These are phyloP conservation scores for Acrobeloides nanus DNA, from an alignment of 2,888 invertebrate species.

Conservation along the genomic window DNA sequence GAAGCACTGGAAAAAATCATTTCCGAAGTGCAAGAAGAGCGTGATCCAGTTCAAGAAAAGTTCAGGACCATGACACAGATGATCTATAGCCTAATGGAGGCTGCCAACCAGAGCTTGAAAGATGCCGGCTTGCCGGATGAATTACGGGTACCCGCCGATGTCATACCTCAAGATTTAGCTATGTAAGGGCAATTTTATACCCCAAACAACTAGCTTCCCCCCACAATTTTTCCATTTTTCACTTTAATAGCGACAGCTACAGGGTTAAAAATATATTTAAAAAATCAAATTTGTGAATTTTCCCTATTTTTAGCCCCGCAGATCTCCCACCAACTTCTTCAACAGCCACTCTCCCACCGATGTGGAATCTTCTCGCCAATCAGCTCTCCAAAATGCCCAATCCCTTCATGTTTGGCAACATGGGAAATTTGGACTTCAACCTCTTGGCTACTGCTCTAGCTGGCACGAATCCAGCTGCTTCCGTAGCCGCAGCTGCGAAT, in stretches of 20 bases:
- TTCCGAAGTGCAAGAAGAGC: conserved; percentile 29
- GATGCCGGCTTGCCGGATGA: conserved; percentile 37
- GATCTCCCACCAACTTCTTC: neutral
- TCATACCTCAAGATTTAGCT: conserved; percentile 25
- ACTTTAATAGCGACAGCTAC: too few relatives aligned
- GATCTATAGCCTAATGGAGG: conserved; percentile 31
- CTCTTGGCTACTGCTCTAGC: conserved; percentile 6
- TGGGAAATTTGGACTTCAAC: too few relatives aligned
- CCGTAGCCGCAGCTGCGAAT: neutral
- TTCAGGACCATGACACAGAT: conserved; percentile 24
- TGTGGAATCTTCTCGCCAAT: neutral
- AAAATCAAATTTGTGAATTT: too few relatives aligned
- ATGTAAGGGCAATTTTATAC: conserved; percentile 6
- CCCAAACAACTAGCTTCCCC: too few relatives aligned
- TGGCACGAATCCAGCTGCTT: conserved; percentile 5
- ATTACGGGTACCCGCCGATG: conserved; percentile 20
- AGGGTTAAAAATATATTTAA: too few relatives aligned
- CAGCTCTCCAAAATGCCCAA: neutral
- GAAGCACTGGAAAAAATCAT: conserved; percentile 35
- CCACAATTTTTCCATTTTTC: too few relatives aligned
- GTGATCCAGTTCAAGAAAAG: conserved; percentile 29
- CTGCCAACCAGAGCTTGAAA: conserved; percentile 33
- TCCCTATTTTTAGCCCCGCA: too few relatives aligned
- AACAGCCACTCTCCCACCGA: neutral
- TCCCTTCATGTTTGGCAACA: too few relatives aligned